phyloP scores from a whole-genome alignment of 2,113 vertebrate genomes.

The Tretioscincus oriximinensis region DNA sequence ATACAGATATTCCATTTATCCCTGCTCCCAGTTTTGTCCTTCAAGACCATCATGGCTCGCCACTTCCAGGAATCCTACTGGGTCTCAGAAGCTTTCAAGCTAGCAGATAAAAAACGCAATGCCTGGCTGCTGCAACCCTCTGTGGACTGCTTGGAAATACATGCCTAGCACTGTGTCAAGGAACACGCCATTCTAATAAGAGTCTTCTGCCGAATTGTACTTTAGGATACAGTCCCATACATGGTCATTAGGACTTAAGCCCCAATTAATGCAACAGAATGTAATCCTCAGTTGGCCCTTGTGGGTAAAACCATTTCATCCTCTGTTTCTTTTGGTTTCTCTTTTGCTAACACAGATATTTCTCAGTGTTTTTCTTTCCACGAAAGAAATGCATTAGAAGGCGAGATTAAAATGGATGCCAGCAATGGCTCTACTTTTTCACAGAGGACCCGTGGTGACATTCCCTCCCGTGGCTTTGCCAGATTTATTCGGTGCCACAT shows the following conservation, averaged over 20 bases:
- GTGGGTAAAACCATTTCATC: not conserved
- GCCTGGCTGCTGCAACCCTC: too few relatives aligned
- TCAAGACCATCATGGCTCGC: too few relatives aligned
- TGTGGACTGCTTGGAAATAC: too few relatives aligned
- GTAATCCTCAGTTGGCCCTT: not conserved
- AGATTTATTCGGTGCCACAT: constrained; percentile 10
- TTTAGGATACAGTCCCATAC: not conserved
- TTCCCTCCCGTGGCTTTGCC: not conserved
- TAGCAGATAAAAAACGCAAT: too few relatives aligned
- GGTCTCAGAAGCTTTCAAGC: too few relatives aligned
- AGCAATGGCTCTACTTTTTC: not conserved
- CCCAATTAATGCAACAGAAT: not conserved
- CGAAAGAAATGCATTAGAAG: not conserved
- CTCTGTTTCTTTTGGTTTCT: not conserved
- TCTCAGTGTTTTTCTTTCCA: not conserved
- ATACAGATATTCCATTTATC: not conserved
- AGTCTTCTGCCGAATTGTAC: not conserved
- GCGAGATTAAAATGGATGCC: not conserved
- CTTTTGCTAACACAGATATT: not conserved
- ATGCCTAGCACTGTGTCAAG: too few relatives aligned
- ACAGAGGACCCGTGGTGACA: not conserved
- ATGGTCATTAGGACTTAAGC: not conserved
- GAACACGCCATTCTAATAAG: not conserved
- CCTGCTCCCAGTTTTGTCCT: not conserved
- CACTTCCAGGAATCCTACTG: too few relatives aligned